Base-by-base conservation (phyloP, 2,888 invertebrate species). In the Brachylomia viminalis region DNA sequence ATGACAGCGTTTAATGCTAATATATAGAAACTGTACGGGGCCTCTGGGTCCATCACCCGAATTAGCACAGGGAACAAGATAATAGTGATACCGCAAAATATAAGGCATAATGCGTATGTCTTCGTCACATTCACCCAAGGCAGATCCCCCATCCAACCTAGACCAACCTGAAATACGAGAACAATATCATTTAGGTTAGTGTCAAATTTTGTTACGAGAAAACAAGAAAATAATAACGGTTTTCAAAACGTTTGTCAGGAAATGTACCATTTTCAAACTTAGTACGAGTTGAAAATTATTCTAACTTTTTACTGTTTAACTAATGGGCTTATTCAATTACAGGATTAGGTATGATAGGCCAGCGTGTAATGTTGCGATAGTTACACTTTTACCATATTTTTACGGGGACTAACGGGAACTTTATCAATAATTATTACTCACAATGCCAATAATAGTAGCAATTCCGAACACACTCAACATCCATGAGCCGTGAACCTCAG, bases 111-210 rank as follows among this genome's bases (percentile, higher is more conserved):
- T 0, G 98, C 98, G 93, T 99, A 99, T 6, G 99, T 98, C 90
- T 98, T 97, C 70, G 98, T 98, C 11, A 98, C 98, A 93, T 98
- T 98, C 93, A 98, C 97, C 98, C 98, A 98, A 0, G 98, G 97
- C 84, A 98, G 97, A 94, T 99, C 99, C 2, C 99, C 99, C 77
- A 99, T 97, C 97, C 98, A 98, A 20, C 99, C 99, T 68, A 99
- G 97, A 8, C 97, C 97, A 65, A 99, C 97, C 98, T 98, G 93
- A 64, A 87, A 86, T 52, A 45, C 6, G 27, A 62, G 2, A 49
- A 23, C 13, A 67, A 52, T 47, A 61, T 72, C 6, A 52, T 72
- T 38, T 33, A 17, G 27, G 2, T 64, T 58, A 42, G 2, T 38
- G 20, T 47, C 6, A 20, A 71, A 77, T 33, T 23, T 78, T 45